phyloP scores from a whole-genome alignment of 2,113 vertebrate genomes.

The Nibea coibor region DNA sequence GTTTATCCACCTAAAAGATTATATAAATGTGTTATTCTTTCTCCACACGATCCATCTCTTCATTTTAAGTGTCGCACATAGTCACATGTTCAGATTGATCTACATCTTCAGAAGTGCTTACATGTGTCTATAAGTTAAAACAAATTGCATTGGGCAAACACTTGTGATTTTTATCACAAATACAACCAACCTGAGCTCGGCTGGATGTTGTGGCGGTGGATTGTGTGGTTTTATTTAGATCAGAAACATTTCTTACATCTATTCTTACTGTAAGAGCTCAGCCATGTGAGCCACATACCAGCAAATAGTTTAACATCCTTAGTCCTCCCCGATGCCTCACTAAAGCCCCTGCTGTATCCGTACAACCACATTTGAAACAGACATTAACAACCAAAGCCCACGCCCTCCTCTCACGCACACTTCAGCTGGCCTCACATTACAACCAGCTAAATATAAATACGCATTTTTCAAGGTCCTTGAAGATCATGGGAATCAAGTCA shows the following conservation, averaged over 20 bases:
- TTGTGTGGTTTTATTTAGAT: background rate
- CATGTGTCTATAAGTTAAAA: background rate
- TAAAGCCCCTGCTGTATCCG: conserved; percentile 24
- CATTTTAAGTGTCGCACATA: background rate
- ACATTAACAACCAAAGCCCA: conserved; percentile 44
- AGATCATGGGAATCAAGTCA: conserved; percentile 39
- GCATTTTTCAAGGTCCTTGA: conserved; percentile 52
- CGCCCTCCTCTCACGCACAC: conserved; percentile 50
- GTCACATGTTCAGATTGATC: background rate
- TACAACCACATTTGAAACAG: conserved; percentile 27
- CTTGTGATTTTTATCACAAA: background rate
- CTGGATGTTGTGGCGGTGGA: background rate
- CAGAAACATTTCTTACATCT: background rate
- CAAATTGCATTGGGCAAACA: background rate
- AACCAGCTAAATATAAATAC: conserved; percentile 66
- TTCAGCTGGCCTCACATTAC: conserved; percentile 56
- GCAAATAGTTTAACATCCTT: conserved; percentile 28
- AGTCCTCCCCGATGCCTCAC: conserved; percentile 20
- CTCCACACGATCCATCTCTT: background rate
- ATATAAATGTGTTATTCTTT: background rate
- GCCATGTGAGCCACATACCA: background rate
- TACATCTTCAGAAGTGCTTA: background rate
- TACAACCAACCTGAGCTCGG: background rate
- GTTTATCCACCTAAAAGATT: background rate
- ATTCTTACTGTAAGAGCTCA: background rate